These are phyloP conservation scores for Xenopus laevis DNA, from an alignment of 2,113 vertebrate species.

Conservation along the genomic window DNA sequence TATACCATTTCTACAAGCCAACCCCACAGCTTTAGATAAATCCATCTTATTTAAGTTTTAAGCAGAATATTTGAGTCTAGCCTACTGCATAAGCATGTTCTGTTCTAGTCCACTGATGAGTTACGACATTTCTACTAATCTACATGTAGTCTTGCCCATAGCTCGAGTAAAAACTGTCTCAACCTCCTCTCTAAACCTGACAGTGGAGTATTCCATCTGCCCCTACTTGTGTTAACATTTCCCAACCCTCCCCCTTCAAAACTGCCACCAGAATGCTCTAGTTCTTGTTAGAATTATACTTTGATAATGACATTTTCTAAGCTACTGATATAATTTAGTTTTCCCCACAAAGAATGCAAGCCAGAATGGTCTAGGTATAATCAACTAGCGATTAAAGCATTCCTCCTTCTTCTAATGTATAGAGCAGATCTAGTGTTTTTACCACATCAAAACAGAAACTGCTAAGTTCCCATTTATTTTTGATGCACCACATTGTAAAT, in stretches of 20 bases:
- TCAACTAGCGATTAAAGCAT: slow-evolving; percentile 12
- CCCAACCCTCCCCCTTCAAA: neutral
- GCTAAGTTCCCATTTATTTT: slow-evolving; percentile 37
- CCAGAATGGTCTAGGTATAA: slow-evolving; percentile 19
- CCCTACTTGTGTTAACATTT: neutral
- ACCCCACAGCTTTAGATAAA: too few species aligned
- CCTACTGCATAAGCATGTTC: too few species aligned
- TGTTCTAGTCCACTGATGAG: neutral
- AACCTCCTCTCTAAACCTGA: too few species aligned
- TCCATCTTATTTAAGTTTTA: too few species aligned
- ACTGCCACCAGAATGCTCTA: too few species aligned
- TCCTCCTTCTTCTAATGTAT: slow-evolving; percentile 33
- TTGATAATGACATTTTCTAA: neutral
- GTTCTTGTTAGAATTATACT: too few species aligned
- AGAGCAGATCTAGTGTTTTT: slow-evolving; percentile 30
- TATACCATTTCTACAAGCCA: too few species aligned
- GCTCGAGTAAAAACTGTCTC: too few species aligned
- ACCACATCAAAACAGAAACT: slow-evolving; percentile 36
- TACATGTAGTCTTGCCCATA: too few species aligned
- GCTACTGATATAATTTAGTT: neutral
- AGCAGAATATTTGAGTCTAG: too few species aligned
- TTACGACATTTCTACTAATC: too few species aligned
- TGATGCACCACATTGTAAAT: slow-evolving; percentile 39
- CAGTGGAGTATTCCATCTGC: too few species aligned
- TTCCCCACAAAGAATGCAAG: neutral